These are phyloP conservation scores for Bilobella aurantiaca DNA, from an alignment of 1,140 invertebrate species.

Conservation along the genomic window DNA sequence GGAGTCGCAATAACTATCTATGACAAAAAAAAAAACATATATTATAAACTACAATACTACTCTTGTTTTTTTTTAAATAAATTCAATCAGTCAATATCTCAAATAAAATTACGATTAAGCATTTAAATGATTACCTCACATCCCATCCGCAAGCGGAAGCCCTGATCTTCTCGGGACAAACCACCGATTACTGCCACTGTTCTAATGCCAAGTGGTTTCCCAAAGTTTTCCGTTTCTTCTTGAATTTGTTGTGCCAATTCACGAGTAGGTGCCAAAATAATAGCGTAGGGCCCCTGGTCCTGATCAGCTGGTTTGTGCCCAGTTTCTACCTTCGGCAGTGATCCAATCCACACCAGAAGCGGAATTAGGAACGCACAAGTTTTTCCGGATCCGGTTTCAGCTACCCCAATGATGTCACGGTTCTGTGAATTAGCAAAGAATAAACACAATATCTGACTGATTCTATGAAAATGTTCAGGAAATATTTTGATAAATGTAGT, in stretches of 20 bases:
- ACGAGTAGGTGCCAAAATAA: conserved; percentile 95
- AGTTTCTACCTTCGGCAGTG: conserved; percentile 87
- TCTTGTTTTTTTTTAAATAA: conserved; percentile 12
- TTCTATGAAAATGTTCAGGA: too few relatives aligned
- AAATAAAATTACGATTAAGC: too few relatives aligned
- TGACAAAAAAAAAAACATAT: conserved; percentile 33
- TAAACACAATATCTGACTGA: not conserved
- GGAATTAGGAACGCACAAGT: conserved; percentile 97
- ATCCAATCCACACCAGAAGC: conserved; percentile 94
- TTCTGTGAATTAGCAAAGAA: conserved; percentile 54
- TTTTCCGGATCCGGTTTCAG: conserved; percentile 97
- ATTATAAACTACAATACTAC: not conserved
- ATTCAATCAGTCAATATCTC: too few relatives aligned
- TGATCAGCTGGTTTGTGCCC: conserved; percentile 75
- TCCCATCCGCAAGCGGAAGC: conserved; percentile 87
- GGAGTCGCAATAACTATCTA: conserved; percentile 99
- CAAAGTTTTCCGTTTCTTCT: conserved; percentile 97
- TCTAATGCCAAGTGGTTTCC: conserved; percentile 81
- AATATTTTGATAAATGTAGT: not conserved
- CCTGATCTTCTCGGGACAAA: conserved; percentile 94
- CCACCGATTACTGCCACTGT: conserved; percentile 98
- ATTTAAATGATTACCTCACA: conserved; percentile 60
- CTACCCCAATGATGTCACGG: conserved; percentile 97
- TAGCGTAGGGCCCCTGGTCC: conserved; percentile 91
- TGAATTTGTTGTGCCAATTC: conserved; percentile 99